These are phyloP conservation scores for Tetraodon nigroviridis DNA, from an alignment of 2,113 vertebrate species.

Conservation along the genomic window DNA sequence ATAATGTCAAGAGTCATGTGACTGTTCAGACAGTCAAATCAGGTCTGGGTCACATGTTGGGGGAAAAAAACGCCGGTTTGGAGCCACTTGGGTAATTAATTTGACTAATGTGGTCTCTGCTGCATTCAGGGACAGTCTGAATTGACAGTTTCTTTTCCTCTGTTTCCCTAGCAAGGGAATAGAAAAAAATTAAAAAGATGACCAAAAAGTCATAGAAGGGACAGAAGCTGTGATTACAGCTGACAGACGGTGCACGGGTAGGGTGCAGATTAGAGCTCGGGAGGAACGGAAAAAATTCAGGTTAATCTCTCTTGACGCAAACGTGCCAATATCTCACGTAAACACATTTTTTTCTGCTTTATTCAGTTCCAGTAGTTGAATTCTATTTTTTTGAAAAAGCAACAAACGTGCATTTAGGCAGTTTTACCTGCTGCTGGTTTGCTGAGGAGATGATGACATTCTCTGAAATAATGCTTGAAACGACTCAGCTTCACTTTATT, in stretches of 20 bases:
- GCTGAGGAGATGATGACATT: conserved; percentile 56
- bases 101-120: no score
- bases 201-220: not conserved
- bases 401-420: no score
- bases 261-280: conserved; percentile 48
- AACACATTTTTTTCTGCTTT: not conserved
- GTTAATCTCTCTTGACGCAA: conserved; percentile 35
- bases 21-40: no score
- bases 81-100: no score
- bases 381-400: no score
- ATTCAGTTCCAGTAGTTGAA: not conserved
- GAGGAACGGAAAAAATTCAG: conserved; percentile 17
- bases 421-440: conserved; percentile 28
- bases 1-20: no score
- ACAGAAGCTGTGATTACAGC: conserved; percentile 17
- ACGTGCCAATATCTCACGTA: not conserved
- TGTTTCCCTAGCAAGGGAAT: not conserved
- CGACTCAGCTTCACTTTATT: conserved; percentile 29
- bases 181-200: conserved; percentile 22
- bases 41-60: no score
- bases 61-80: no score
- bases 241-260: conserved; percentile 50
- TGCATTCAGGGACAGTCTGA: no score
- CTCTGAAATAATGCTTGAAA: conserved; percentile 47
- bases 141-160: no score